These are phyloP conservation scores for Catocala fraxini DNA, from an alignment of 2,888 invertebrate genomes.

Conservation along the genomic window DNA sequence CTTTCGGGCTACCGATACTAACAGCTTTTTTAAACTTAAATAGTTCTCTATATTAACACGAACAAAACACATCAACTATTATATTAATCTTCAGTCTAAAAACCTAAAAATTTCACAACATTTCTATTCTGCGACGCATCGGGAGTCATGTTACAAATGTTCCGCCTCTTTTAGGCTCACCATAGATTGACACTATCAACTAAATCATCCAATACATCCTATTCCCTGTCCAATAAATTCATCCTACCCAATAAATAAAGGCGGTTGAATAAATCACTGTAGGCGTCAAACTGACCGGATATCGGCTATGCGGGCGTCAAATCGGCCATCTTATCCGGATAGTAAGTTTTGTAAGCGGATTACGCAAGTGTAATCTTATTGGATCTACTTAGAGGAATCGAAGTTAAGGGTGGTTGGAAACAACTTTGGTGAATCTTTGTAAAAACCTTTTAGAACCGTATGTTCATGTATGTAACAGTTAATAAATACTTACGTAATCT, in stretches of 20 bases:
- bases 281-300: conserved; percentile 29
- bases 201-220: conserved; percentile 5
- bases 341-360: conserved; percentile 39
- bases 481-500: too few relatives aligned
- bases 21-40: too few relatives aligned
- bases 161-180: neutral
- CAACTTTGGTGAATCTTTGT: neutral
- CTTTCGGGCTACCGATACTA: too few relatives aligned
- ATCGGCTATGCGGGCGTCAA: conserved; percentile 24
- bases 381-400: conserved; percentile 12
- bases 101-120: too few relatives aligned
- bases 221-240: neutral
- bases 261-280: conserved; percentile 31
- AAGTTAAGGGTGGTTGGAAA: neutral
- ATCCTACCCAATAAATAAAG: conserved; percentile 11
- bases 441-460: neutral
- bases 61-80: too few relatives aligned
- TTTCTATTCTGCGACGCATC: too few relatives aligned
- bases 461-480: too few relatives aligned
- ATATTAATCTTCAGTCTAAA: too few relatives aligned
- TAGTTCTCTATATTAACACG: too few relatives aligned
- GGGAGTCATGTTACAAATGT: neutral
- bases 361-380: conserved; percentile 39
- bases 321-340: conserved; percentile 33
- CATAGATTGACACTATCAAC: conserved; percentile 8